These are phyloP conservation scores for Antechinus stuartii DNA, from an alignment of 2,113 vertebrate genomes.

Conservation along the genomic window DNA sequence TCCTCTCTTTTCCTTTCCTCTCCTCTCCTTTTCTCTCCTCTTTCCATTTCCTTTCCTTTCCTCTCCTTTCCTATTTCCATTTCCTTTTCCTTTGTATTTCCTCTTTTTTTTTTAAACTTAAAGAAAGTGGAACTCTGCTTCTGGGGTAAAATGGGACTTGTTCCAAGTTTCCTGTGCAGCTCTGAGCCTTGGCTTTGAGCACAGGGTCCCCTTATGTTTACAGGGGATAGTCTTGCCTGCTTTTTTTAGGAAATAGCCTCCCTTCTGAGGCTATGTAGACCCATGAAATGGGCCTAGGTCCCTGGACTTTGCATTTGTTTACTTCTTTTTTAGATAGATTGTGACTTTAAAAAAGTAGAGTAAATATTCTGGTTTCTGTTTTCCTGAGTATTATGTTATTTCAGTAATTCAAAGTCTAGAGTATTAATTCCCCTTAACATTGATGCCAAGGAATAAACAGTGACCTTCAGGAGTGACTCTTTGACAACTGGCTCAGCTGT, in stretches of 20 bases:
- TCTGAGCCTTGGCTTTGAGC: too few species aligned
- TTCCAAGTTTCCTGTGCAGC: too few species aligned
- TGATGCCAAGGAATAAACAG: neutral
- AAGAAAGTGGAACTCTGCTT: too few species aligned
- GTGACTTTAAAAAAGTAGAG: neutral
- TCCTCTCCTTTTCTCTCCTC: too few species aligned
- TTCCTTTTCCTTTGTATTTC: too few species aligned
- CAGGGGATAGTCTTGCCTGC: too few species aligned
- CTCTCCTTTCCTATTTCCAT: too few species aligned
- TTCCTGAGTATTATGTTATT: neutral
- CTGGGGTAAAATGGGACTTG: too few species aligned
- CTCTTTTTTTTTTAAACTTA: too few species aligned
- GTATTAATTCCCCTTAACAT: neutral
- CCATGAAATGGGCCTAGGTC: neutral
- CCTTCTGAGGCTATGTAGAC: neutral
- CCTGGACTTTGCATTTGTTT: neutral
- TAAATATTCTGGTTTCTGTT: neutral
- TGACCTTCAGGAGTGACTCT: neutral
- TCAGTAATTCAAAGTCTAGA: neutral
- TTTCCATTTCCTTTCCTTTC: too few species aligned
- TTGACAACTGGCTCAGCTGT: neutral
- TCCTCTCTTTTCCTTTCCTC: too few species aligned
- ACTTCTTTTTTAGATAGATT: neutral
- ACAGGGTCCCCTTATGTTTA: too few species aligned
- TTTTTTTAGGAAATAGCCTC: neutral